Base-by-base conservation (phyloP, 2,888 invertebrate genomes). In the Andrena trimmerana region DNA sequence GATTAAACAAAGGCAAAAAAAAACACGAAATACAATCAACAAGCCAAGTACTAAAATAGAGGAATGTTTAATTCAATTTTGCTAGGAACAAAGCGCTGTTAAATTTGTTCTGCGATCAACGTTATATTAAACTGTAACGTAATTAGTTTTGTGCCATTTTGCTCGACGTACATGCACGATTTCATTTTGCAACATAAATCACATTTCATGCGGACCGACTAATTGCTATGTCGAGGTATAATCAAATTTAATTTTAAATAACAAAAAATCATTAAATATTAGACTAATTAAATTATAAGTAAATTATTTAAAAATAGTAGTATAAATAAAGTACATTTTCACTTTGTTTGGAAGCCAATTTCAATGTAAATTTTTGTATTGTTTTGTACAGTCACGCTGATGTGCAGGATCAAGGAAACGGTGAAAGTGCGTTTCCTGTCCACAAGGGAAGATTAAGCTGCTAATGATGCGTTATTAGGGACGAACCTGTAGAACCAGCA, bases 391-490 rank as follows among this genome's bases (percentile, higher is more conserved):
- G 16, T 13, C 42, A 13, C 42, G 42, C 42, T 42, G 5, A 16
- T 16, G 42, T 42, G 42, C 42, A 42, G 42, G 42, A 42, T 42
- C 42, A 42, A 42, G 13, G 42, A 16, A 42, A 16, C 4, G 4
- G 42, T 42, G 42, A 42, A 42, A 42, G 42, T 42, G 16, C 42
- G 16, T 5, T 42, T 42, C 42, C 1, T 42, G 42, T 16, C 42
- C 42, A 42, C 42, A 16, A 42, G 5, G 42, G 42, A 42, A 42
- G 42, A 42, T 42, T 16, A 42, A 42, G 70, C 70, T 63, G 24
- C 67, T 68, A 81, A 81, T 68, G 50, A 72, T 13, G 29, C 54
- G 54, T 67, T 71, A 71, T 80, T 78, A 80, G 62, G 42, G 48
- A 52, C 27, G 52, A 52, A 70, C 31, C 65, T 52, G n/a, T 70